These are phyloP conservation scores for Leptogaster cylindrica DNA, from an alignment of 2,888 invertebrate species.

Conservation along the genomic window DNA sequence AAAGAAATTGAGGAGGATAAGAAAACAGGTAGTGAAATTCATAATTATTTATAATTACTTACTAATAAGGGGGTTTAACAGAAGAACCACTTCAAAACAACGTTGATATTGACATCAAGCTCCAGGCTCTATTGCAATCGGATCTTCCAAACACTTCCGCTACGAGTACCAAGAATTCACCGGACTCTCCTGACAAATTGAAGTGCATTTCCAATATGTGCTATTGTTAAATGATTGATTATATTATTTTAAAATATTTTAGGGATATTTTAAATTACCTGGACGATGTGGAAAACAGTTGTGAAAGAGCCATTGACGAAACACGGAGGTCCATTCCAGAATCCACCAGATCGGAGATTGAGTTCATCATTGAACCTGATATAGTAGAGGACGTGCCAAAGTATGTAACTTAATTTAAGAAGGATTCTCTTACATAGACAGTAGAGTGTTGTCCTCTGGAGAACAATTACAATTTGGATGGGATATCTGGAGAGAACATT, in stretches of 20 bases:
- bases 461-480: too few species aligned
- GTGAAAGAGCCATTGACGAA: constrained; percentile 60
- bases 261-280: constrained; percentile 61
- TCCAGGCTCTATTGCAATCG: constrained; percentile 25
- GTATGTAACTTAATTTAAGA: too few species aligned
- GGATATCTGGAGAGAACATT: too few species aligned
- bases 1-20: constrained; percentile 62
- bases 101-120: constrained; percentile 34
- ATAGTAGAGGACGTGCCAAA: constrained; percentile 61
- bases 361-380: constrained; percentile 60
- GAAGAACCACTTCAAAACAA: not conserved
- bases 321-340: constrained; percentile 59
- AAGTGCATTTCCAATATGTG: constrained; percentile 41
- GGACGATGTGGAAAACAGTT: constrained; percentile 61
- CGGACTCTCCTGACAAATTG: constrained; percentile 42
- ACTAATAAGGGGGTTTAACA: not conserved
- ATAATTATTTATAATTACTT: not conserved
- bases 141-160: not conserved
- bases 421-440: too few species aligned
- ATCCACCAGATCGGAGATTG: constrained; percentile 59
- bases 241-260: constrained; percentile 4
- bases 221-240: not conserved
- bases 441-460: too few species aligned
- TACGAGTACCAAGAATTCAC: not conserved
- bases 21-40: constrained; percentile 53